Percentiles rank a stretch among this genome's conserved stretches.
Evolutionary conservation across 2,797 vertebrate species (phyloP).

Genomic region (Sebastes aleutianus): DNA sequence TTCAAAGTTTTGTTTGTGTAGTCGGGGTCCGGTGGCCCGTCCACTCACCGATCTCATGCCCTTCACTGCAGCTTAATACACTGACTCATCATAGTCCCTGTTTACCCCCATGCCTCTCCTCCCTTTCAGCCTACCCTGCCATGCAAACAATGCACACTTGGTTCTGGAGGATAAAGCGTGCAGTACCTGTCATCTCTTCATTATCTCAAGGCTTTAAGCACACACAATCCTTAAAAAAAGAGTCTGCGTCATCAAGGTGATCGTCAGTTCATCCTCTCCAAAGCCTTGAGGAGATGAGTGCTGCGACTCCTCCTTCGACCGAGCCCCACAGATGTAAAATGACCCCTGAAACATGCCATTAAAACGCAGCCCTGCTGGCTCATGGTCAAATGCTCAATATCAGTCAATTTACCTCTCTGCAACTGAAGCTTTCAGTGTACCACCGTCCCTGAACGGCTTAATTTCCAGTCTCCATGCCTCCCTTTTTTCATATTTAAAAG

Average conservation of each 20-base stretch:
- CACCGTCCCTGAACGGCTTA: not conserved
- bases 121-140: not conserved
- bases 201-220: slow-evolving; percentile 1
- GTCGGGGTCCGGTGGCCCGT: not conserved
- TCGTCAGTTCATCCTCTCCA: slow-evolving; percentile 10
- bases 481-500: slow-evolving; percentile 18
- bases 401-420: slow-evolving; percentile 24
- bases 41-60: not conserved
- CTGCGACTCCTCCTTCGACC: slow-evolving; percentile 7
- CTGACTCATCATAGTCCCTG: slow-evolving; percentile 13
- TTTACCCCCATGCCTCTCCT: not conserved
- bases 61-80: not conserved
- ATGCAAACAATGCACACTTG: not conserved
- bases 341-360: slow-evolving; percentile 40
- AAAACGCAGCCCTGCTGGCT: slow-evolving; percentile 34
- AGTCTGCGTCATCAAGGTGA: not conserved
- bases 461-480: slow-evolving; percentile 31
- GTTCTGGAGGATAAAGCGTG: not conserved
- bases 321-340: slow-evolving; percentile 19
- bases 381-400: slow-evolving; percentile 34
- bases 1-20: not conserved
- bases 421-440: slow-evolving; percentile 17
- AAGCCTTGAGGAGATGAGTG: not conserved
- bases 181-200: not conserved
- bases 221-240: not conserved